Evolutionary conservation across 2,113 vertebrate genomes (phyloP).

Genomic region (Alaudala cheleensis): DNA sequence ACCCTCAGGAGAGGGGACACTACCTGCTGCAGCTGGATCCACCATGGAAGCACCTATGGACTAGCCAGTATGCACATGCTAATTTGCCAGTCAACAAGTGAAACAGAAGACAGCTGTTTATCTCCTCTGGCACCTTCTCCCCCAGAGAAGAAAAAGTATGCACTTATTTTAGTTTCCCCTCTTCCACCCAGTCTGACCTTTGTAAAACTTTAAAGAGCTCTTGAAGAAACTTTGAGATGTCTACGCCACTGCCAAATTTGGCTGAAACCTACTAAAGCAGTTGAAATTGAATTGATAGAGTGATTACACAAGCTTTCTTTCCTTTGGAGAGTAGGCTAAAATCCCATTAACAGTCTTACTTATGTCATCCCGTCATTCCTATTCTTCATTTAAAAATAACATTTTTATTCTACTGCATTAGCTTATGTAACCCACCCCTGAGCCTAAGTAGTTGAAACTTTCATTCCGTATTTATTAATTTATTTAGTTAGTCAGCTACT

Average conservation of each 20-base stretch:
- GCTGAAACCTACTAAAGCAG: conserved; percentile 9
- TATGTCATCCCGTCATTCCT: conserved; percentile 42
- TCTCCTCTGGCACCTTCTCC: background rate
- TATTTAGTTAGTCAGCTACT: background rate
- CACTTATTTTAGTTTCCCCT: background rate
- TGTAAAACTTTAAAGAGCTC: background rate
- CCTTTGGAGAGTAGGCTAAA: conserved; percentile 52
- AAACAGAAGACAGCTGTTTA: background rate
- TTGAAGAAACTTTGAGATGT: conserved; percentile 1
- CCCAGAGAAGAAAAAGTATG: background rate
- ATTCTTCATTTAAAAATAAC: conserved; percentile 68
- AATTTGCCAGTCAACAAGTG: background rate
- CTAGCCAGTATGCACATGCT: background rate
- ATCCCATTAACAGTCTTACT: conserved; percentile 60
- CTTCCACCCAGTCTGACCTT: background rate
- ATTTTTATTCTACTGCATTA: conserved; percentile 36
- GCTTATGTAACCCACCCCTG: conserved; percentile 64
- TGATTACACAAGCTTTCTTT: conserved; percentile 58
- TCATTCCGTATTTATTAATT: background rate
- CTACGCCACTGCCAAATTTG: background rate
- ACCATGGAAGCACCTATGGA: background rate
- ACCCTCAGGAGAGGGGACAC: background rate
- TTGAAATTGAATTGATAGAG: conserved; percentile 17
- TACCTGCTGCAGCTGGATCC: background rate
- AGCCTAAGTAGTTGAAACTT: conserved; percentile 42